Evolutionary conservation across 1,140 invertebrate genomes (phyloP), one percentile per base, ranked within the genome.

Genomic region (Hylaeus volcanicus): DNA sequence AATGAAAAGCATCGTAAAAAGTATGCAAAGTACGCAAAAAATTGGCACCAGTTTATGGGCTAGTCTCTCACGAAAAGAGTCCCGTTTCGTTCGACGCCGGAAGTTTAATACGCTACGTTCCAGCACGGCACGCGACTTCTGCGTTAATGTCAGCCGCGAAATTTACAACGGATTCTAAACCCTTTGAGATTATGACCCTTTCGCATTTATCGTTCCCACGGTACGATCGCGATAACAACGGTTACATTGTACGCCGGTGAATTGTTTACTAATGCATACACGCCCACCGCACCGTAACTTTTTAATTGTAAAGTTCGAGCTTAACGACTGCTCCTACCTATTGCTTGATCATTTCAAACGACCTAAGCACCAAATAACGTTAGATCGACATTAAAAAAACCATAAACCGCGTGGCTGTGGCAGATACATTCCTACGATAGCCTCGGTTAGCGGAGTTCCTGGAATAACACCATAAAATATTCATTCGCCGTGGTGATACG

Each of bases 101-200:
- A 39, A 11, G 68, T 78, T 78, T 72, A 78, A 63, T 78, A 53
- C 41, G 48, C 58, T 58, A 43, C 70, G 77, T 79, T 74, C 48
- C 60, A 26, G 4, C 51, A 11, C n/a, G 77, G 77, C 77, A 79
- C 77, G 77, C 77, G 77, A 79, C 77, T n/a, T 65, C 70, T 66
- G 53, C 77, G 77, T 79, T 79, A 79, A 79, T 74, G 77, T 79
- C 77, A 79, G 77, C 77, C 64, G 43, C 39, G 43, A 79, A 79
- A 79, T 79, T 79, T 74, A 74, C 77, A 48, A 74, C 77, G 71
- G 51, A 79, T 79, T 63, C 71, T 79, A 79, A 79, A 79, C 51
- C 77, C 71, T 79, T 79, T 74, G 71, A 74, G 77, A 79, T 79
- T 79, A 74, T 72, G 26, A 65, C 70, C 70, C 68, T 53, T 11